Evolutionary conservation across 2,797 vertebrate species (phyloP), one percentile per base, ranked within the genome.

Genomic region (Sebastolobus alascanus): DNA sequence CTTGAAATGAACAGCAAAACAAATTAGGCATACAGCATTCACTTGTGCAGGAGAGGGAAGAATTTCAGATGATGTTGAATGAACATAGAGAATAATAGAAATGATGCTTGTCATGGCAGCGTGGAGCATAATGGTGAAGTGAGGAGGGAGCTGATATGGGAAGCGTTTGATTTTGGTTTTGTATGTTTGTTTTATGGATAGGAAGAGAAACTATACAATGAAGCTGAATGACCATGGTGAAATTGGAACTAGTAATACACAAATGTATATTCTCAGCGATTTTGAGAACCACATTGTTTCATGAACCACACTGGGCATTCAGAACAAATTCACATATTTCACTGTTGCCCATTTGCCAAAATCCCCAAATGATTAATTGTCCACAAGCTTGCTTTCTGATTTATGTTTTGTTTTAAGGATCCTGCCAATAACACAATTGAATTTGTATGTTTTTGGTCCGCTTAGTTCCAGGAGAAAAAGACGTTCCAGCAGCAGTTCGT

Each of bases 401-500:
- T 82, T 40, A 61, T 69, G 38, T 52, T 78, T 85, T 66, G 50
- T 80, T 70, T 61, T 66, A 20, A 73, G 18, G 31, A 16, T 70
- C 27, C 29, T 69, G 37, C 64, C 73, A 82, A 18, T 66, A 69
- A 35, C 13, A 12, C 22, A 74, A 72, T 60, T 60, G 8, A 78
- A 37, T 61, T 11, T 38, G 18, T 61, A 8, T 69, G 25, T 78
- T 25, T 56, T 78, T 46, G 85, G 46, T 87, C 31, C 54, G 31
- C 68, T 9, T 54, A 35, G 66, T 4, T 56, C 58, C 86, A 99
- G 98, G 81, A 97, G 94, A 87, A 96, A 95, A 11, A 95, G 95
- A 82, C 95, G 96, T 5, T 99, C 98, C 64, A 98, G 97, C 96
- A 99, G 97, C 93, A 98, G 96, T 69, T 99, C 98, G 4, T 99